Evolutionary conservation across 2,888 invertebrate species (phyloP).

Genomic region (Morinoia aosen): DNA sequence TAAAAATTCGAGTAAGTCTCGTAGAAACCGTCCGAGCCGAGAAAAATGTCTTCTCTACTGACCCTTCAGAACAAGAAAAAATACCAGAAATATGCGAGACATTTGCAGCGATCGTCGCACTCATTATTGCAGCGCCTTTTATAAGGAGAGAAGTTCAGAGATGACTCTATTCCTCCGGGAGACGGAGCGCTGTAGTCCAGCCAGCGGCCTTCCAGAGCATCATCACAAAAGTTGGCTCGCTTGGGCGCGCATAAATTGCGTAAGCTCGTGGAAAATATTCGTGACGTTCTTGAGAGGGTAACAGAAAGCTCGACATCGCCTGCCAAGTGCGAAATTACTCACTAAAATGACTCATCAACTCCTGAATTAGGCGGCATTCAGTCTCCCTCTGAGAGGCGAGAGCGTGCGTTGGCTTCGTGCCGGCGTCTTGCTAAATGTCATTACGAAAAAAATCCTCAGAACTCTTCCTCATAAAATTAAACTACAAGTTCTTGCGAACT

Average conservation of each 20-base stretch:
- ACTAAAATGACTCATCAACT: constrained; percentile 5
- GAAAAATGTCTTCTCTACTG: neutral
- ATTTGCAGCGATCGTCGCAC: constrained; percentile 12
- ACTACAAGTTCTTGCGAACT: neutral
- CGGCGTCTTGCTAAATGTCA: neutral
- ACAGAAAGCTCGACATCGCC: neutral
- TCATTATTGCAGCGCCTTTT: neutral
- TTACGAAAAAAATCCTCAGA: neutral
- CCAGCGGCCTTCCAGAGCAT: neutral
- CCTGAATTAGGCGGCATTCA: neutral
- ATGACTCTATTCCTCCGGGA: constrained; percentile 13
- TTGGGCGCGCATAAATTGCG: neutral
- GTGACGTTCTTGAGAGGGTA: constrained; percentile 1
- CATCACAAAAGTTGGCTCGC: constrained; percentile 35
- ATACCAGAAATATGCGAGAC: constrained; percentile 3
- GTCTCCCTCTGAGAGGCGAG: neutral
- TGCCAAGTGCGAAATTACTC: constrained; percentile 15
- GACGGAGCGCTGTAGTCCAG: neutral
- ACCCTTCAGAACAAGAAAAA: neutral
- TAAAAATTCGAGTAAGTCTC: neutral
- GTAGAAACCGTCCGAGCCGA: neutral
- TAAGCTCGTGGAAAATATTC: constrained; percentile 3
- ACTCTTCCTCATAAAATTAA: neutral
- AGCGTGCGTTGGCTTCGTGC: neutral
- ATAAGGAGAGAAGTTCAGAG: constrained; percentile 7